phyloP scores from a whole-genome alignment of 2,113 vertebrate genomes.

The Apteryx mantelli region DNA sequence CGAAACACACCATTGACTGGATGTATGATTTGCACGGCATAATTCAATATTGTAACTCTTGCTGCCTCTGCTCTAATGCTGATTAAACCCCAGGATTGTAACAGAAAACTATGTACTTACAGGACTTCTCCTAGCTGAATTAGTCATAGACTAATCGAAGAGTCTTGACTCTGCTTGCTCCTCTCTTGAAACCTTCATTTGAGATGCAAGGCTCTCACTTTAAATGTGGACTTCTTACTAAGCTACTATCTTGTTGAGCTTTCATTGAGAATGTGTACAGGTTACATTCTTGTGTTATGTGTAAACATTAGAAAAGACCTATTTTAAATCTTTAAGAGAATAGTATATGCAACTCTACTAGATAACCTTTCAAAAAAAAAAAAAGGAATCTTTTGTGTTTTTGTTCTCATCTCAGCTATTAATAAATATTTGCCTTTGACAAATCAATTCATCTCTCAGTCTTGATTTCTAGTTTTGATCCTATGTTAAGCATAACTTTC shows the following conservation, averaged over 20 bases:
- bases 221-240: not conserved
- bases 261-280: not conserved
- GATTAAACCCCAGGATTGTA: not conserved
- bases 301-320: not conserved
- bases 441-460: not conserved
- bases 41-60: not conserved
- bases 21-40: not conserved
- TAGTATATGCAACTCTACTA: not conserved
- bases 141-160: no score
- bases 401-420: not conserved
- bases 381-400: not conserved
- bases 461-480: not conserved
- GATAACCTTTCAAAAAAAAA: not conserved
- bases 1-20: not conserved
- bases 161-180: no score
- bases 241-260: not conserved
- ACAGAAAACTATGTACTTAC: not conserved
- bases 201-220: not conserved
- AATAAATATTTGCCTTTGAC: not conserved
- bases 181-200: not conserved
- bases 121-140: not conserved
- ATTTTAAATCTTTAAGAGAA: not conserved
- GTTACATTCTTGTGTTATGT: not conserved
- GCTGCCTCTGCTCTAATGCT: not conserved
- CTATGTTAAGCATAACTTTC: not conserved